These are phyloP conservation scores for Seriola rivoliana DNA, from an alignment of 2,113 vertebrate species.

Conservation along the genomic window DNA sequence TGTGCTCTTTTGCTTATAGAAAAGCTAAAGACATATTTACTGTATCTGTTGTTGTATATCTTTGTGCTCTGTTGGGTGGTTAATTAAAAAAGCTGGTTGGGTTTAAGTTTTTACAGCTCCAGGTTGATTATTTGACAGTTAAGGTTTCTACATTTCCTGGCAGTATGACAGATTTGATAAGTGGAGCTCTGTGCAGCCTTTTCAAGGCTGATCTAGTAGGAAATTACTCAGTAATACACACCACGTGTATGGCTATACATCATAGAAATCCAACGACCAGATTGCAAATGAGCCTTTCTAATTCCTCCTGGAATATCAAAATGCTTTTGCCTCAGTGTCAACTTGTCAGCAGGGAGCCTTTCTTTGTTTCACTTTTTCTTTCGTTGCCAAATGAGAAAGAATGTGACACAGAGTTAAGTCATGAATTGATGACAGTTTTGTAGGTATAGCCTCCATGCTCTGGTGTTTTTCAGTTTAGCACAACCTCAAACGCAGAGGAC, in stretches of 20 bases:
- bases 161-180: constrained; percentile 45
- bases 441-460: not conserved
- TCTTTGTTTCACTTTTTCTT: constrained; percentile 9
- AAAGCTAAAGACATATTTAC: not conserved
- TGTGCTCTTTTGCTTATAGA: too few species aligned
- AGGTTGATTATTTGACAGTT: constrained; percentile 22
- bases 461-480: constrained; percentile 4
- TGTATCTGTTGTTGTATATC: not conserved
- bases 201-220: constrained; percentile 41
- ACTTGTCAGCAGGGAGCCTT: constrained; percentile 11
- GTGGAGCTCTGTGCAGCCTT: constrained; percentile 22
- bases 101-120: not conserved
- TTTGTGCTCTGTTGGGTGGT: not conserved
- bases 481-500: not conserved
- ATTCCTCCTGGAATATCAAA: constrained; percentile 37
- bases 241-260: constrained; percentile 44
- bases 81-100: constrained; percentile 3
- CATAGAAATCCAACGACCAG: constrained; percentile 20
- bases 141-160: constrained; percentile 47
- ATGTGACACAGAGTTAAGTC: constrained; percentile 4
- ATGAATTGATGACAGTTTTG: constrained; percentile 28
- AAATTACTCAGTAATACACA: constrained; percentile 65
- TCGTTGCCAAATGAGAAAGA: constrained; percentile 30
- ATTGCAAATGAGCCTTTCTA: constrained; percentile 39
- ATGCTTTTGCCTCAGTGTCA: constrained; percentile 19